Conservation (phyloP, 2,113 vertebrate genomes). For the Myxocyprinus asiaticus region DNA sequence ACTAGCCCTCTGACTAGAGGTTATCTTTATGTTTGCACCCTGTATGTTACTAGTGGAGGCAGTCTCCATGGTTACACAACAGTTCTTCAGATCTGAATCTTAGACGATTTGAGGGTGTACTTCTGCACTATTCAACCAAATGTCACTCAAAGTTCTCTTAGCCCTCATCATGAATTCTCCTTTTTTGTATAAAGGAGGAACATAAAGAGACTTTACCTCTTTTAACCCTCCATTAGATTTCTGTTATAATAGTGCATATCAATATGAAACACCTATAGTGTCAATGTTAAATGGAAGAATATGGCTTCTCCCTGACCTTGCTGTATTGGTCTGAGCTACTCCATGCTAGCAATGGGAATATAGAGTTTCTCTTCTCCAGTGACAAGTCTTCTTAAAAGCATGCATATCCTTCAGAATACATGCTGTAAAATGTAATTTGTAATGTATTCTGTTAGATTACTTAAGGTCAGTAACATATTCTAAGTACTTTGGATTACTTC, state of each 20-base stretch:
- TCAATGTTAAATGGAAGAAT: constrained; percentile 16
- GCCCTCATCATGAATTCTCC: neutral
- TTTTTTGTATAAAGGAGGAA: neutral
- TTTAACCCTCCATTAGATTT: neutral
- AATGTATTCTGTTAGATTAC: too few relatives aligned
- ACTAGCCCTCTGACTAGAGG: neutral
- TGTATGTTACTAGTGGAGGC: constrained; percentile 44
- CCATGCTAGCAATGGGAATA: constrained; percentile 34
- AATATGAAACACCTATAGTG: neutral
- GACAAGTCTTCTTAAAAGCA: constrained; percentile 13
- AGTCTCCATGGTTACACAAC: constrained; percentile 63
- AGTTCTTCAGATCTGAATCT: neutral
- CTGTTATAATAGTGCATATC: neutral
- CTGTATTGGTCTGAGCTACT: constrained; percentile 7
- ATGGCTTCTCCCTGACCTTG: constrained; percentile 55
- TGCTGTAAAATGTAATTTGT: too few relatives aligned
- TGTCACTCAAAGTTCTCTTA: neutral
- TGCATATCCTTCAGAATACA: neutral
- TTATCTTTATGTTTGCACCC: constrained; percentile 13
- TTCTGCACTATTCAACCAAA: neutral
- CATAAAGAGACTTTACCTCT: neutral
- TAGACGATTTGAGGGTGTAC: neutral
- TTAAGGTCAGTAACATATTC: too few relatives aligned
- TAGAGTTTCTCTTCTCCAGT: constrained; percentile 49
- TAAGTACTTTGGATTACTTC: too few relatives aligned